Conservation (phyloP, 1,140 invertebrate species). For the Drosophila quadrilineata region DNA sequence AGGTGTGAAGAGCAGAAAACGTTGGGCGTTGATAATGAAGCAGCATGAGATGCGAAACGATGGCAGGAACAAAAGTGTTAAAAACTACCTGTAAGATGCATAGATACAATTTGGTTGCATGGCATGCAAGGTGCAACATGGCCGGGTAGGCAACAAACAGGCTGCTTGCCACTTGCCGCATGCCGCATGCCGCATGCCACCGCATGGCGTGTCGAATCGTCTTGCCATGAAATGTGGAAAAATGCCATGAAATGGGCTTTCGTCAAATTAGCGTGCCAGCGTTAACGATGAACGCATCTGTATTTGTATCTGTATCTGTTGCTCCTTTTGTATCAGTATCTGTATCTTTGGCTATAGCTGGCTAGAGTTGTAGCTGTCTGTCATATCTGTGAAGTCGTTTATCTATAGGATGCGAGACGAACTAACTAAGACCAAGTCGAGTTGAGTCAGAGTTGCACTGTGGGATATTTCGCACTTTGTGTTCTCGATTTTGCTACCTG, state of each 20-base stretch:
- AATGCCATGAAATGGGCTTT: constrained; percentile 76
- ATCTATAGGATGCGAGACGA: too few relatives aligned
- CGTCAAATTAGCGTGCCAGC: constrained; percentile 76
- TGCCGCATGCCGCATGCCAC: neutral
- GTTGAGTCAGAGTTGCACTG: constrained; percentile 56
- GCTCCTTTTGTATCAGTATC: constrained; percentile 27
- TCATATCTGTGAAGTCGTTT: too few relatives aligned
- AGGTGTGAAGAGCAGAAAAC: constrained; percentile 70
- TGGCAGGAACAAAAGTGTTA: constrained; percentile 59
- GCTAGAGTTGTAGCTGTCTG: neutral
- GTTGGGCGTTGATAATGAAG: constrained; percentile 24
- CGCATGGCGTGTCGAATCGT: constrained; percentile 39
- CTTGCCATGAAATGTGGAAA: constrained; percentile 68
- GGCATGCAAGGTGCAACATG: constrained; percentile 14
- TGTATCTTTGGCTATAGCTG: constrained; percentile 15
- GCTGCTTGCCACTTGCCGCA: neutral
- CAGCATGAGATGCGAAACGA: constrained; percentile 33
- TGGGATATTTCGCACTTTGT: constrained; percentile 75
- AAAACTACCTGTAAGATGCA: constrained; percentile 69
- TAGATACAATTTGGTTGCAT: constrained; percentile 8
- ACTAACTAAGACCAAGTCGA: too few relatives aligned
- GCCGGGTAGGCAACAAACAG: too few relatives aligned
- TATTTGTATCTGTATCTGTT: neutral
- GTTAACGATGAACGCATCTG: constrained; percentile 59
- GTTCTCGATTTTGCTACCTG: constrained; percentile 37